Percentiles rank a stretch among this genome's conserved stretches.
phyloP scores from a whole-genome alignment of 1,140 invertebrate species.

The Calliphora vicina region DNA sequence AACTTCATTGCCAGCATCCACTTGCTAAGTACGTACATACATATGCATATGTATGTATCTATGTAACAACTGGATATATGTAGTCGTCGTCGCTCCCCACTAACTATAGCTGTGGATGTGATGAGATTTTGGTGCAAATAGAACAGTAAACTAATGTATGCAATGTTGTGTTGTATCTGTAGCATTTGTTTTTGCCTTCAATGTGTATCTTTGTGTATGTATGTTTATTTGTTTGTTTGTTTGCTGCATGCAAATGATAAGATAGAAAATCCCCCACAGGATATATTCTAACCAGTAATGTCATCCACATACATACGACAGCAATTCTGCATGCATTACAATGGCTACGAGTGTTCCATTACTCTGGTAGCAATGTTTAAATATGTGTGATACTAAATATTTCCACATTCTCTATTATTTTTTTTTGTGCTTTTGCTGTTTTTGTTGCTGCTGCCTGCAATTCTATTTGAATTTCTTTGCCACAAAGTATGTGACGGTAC shows the following conservation, averaged over 20 bases:
- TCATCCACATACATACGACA: background rate
- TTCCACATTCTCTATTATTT: background rate
- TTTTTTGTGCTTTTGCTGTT: too few species aligned
- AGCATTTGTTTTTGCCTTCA: background rate
- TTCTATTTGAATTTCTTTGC: background rate
- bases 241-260: constrained; percentile 13
- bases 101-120: too few species aligned
- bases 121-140: constrained; percentile 3
- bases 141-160: background rate
- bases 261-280: constrained; percentile 8
- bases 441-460: too few species aligned
- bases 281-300: constrained; percentile 6
- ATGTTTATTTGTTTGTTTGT: background rate
- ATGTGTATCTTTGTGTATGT: background rate
- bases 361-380: background rate
- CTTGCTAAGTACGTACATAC: too few species aligned
- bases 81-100: too few species aligned
- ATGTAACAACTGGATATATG: background rate
- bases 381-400: background rate
- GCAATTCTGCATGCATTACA: constrained; percentile 1
- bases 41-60: too few species aligned
- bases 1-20: constrained; percentile 8
- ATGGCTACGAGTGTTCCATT: background rate
- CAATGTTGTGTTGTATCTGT: background rate
- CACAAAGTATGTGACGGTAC: background rate